Evolutionary conservation across 2,888 invertebrate genomes (phyloP).

Genomic region (Sycophila texana): DNA sequence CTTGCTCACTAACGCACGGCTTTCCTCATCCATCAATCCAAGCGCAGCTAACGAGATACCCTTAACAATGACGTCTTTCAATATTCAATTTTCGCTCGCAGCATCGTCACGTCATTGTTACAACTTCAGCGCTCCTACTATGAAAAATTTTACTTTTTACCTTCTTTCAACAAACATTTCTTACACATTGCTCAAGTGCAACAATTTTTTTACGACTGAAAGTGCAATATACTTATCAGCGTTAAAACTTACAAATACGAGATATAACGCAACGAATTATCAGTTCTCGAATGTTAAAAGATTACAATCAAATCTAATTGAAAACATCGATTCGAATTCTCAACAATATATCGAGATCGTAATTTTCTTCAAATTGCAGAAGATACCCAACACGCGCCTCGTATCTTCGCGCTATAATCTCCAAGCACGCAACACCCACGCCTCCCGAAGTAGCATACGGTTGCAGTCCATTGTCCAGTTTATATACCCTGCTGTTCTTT

Average conservation of each 20-base stretch:
- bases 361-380: not conserved
- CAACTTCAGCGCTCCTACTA: too few species aligned
- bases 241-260: too few species aligned
- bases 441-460: not conserved
- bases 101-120: slow-evolving; percentile 5
- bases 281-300: too few species aligned
- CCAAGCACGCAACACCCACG: slow-evolving; percentile 5
- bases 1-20: slow-evolving; percentile 8
- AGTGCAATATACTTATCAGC: too few species aligned
- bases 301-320: too few species aligned
- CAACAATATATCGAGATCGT: slow-evolving; percentile 6
- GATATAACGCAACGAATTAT: too few species aligned
- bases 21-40: slow-evolving; percentile 28
- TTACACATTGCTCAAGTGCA: too few species aligned
- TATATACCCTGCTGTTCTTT: too few species aligned
- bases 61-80: slow-evolving; percentile 13
- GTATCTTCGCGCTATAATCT: not conserved
- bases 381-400: not conserved
- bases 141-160: too few species aligned
- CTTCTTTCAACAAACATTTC: too few species aligned
- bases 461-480: slow-evolving; percentile 1
- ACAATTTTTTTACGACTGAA: too few species aligned
- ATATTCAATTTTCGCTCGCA: slow-evolving; percentile 13
- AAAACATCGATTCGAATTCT: slow-evolving; percentile 1
- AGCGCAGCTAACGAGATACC: slow-evolving; percentile 17